Conservation (phyloP, 2,888 invertebrate species). For the Yponomeuta evonymella region DNA sequence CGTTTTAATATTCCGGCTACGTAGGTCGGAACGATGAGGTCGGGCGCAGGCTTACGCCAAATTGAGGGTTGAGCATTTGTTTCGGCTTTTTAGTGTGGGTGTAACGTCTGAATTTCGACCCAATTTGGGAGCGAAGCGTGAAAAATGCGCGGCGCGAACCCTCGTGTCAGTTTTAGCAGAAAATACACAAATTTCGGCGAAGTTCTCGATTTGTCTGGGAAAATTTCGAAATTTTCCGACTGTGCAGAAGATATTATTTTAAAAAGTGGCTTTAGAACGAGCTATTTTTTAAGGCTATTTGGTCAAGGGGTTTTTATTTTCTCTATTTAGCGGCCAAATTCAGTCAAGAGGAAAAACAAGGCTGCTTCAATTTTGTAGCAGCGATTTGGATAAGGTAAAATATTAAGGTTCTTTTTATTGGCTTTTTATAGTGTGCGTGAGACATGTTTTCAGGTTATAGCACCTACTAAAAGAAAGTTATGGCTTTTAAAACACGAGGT, state of each 20-base stretch:
- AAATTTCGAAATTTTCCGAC: not conserved
- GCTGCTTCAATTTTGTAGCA: not conserved
- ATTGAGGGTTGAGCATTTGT: constrained; percentile 35
- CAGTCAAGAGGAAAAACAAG: not conserved
- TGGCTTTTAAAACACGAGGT: not conserved
- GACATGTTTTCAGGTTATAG: not conserved
- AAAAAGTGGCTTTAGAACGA: no score
- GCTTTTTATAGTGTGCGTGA: not conserved
- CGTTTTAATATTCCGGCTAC: constrained; percentile 37
- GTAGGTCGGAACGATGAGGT: constrained; percentile 39
- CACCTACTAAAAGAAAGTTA: not conserved
- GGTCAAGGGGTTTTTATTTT: no score
- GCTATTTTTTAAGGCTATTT: no score
- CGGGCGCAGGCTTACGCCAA: constrained; percentile 29
- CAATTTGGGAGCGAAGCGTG: constrained; percentile 8
- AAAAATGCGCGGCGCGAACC: not conserved
- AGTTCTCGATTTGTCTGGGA: not conserved
- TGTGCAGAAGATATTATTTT: no score
- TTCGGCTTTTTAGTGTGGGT: constrained; percentile 28
- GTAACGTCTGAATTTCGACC: constrained; percentile 5
- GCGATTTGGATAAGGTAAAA: not conserved
- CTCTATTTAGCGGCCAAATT: no score
- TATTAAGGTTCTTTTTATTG: not conserved
- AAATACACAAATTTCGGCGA: not conserved
- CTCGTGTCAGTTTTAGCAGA: not conserved